Percentiles rank a stretch among this genome's conserved stretches.
phyloP scores from a whole-genome alignment of 2,888 invertebrate genomes.

The Heliothis peltigera region DNA sequence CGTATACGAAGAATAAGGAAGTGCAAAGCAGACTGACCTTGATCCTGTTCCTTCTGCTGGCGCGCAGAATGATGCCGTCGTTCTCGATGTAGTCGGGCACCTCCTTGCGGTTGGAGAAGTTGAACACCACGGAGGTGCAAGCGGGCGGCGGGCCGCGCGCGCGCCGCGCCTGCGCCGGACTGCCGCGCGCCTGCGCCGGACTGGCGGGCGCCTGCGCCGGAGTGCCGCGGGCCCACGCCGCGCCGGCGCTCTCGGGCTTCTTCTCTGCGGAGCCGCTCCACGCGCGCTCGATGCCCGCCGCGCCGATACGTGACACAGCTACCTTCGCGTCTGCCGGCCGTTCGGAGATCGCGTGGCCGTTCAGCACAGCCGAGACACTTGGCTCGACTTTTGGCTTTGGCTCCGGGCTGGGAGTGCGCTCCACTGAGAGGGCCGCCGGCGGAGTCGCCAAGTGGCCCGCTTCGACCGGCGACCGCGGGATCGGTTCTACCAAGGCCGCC shows the following conservation, averaged over 20 bases:
- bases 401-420: slow-evolving; percentile 55
- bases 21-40: slow-evolving; percentile 91
- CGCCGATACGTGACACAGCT: slow-evolving; percentile 70
- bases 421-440: slow-evolving; percentile 58
- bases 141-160: slow-evolving; percentile 76
- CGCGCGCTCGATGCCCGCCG: slow-evolving; percentile 79
- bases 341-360: slow-evolving; percentile 66
- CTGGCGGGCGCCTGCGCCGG: slow-evolving; percentile 28
- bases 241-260: slow-evolving; percentile 58
- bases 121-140: slow-evolving; percentile 95
- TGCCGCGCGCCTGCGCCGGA: slow-evolving; percentile 61
- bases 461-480: slow-evolving; percentile 73
- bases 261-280: slow-evolving; percentile 76
- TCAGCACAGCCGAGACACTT: slow-evolving; percentile 58
- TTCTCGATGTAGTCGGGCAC: slow-evolving; percentile 98
- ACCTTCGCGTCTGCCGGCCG: slow-evolving; percentile 51
- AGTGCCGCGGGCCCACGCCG: no score
- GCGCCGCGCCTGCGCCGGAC: slow-evolving; percentile 61
- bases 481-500: slow-evolving; percentile 84
- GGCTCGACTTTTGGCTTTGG: slow-evolving; percentile 37
- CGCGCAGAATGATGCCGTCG: slow-evolving; percentile 94
- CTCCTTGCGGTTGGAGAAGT: slow-evolving; percentile 95
- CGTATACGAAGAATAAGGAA: no score
- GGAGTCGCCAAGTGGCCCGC: slow-evolving; percentile 59
- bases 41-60: slow-evolving; percentile 91